Evolutionary conservation across 2,113 vertebrate species (phyloP).

Genomic region (Copsychus sechellarum): DNA sequence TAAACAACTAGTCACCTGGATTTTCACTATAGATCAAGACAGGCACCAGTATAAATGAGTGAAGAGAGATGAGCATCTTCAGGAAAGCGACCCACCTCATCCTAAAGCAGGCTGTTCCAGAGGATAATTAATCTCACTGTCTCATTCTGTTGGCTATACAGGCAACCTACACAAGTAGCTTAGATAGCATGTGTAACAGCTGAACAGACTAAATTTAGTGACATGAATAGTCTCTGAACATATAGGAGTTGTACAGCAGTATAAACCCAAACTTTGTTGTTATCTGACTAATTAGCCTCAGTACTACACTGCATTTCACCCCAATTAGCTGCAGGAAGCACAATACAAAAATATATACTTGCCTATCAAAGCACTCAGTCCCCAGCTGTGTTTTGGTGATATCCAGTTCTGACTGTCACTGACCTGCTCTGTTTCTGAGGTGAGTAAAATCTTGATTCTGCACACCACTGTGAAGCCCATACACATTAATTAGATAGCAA

Average conservation of each 20-base stretch:
- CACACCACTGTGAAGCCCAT: slow-evolving; percentile 54
- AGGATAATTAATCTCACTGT: background rate
- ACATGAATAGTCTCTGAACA: background rate
- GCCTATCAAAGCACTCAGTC: slow-evolving; percentile 81
- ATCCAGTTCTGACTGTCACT: slow-evolving; percentile 77
- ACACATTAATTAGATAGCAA: background rate
- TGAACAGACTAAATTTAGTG: background rate
- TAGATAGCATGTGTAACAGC: background rate
- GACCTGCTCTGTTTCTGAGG: slow-evolving; percentile 73
- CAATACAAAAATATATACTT: slow-evolving; percentile 8
- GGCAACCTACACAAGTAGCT: background rate
- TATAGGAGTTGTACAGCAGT: background rate
- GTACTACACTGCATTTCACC: background rate
- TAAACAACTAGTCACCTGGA: background rate
- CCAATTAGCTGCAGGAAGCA: background rate
- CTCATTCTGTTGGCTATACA: background rate
- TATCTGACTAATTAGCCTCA: background rate
- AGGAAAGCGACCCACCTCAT: background rate
- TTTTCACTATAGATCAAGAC: background rate
- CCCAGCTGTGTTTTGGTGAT: slow-evolving; percentile 80
- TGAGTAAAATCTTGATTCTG: slow-evolving; percentile 76
- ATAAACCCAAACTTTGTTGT: background rate
- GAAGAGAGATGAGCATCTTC: background rate
- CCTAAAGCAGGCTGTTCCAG: background rate
- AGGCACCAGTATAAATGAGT: background rate